A percentile compares a stretch with the other conserved stretches of the same genome.
phyloP scores from a whole-genome alignment of 2,113 vertebrate genomes.

The Cacatua alba region DNA sequence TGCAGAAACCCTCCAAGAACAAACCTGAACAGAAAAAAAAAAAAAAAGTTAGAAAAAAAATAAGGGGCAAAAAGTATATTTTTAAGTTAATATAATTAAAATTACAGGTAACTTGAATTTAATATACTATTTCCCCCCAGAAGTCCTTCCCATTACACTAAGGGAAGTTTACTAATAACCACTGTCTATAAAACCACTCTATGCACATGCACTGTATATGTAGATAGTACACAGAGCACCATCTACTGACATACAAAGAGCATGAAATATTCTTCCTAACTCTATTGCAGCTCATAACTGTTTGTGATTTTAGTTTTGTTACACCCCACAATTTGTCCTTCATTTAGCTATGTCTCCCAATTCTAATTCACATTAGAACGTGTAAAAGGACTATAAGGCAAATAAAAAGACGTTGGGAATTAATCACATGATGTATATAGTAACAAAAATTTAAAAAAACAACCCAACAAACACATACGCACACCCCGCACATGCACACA shows the following conservation, averaged over 20 bases:
- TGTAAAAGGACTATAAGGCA: not conserved
- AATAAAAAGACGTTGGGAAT: not conserved
- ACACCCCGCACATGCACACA: not conserved
- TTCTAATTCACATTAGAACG: not conserved
- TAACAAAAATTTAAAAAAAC: not conserved
- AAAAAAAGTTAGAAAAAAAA: not conserved
- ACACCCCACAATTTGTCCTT: not conserved
- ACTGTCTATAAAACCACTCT: not conserved
- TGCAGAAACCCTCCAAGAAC: not conserved
- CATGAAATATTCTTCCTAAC: not conserved
- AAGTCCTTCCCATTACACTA: not conserved
- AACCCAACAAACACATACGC: not conserved
- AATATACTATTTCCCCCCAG: not conserved
- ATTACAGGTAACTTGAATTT: not conserved
- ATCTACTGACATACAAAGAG: not conserved
- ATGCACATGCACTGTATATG: not conserved
- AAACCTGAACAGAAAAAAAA: not conserved
- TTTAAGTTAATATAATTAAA: not conserved
- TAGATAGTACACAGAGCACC: not conserved
- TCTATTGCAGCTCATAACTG: not conserved
- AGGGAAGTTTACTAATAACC: not conserved
- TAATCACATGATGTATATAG: not conserved
- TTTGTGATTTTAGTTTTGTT: not conserved
- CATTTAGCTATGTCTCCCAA: not conserved
- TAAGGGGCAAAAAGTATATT: not conserved